Base-by-base conservation (phyloP, 2,113 vertebrate genomes). In the Hypanus sabinus region DNA sequence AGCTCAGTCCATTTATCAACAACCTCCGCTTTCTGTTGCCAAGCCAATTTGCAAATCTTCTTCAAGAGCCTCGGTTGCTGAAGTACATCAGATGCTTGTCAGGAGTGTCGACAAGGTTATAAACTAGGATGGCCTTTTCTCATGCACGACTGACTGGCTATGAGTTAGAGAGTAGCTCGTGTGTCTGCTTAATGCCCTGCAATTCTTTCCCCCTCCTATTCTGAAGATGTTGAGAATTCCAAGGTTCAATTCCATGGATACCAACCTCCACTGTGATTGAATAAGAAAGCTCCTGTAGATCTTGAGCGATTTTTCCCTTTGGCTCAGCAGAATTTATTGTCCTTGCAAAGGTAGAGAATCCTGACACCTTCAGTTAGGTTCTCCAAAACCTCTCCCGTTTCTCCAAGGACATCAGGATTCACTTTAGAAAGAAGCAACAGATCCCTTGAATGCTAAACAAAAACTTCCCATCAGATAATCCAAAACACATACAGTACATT, bases 1-100 rank as follows among this genome's bases (percentile, higher is more conserved):
- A n/a, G 24, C 83, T 87, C 46, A 14, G 55, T 60, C 55, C 83
- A 87, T 87, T 60, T 14, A 87, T 87, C 83, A 62, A 12, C 55
- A 30, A 22, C 83, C 60, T 87, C 83, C n/a, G 55, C 83, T 87
- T 87, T 57, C 83, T 60, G 27, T 60, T 60, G 55, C 83, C 27
- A 30, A 87, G 83, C 55, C 83, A 30, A 87, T 87, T 87, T 87
- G 46, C 55, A 87, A 87, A 30, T 60, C 83, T 87, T 87, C 83
- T 87, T 87, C n/a, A 87, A 87, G 57, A n/a, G 83, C 83, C 27
- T 87, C 83, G 30, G 55, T 24, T 87, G 83, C 24, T 30, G 55
- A 87, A 60, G 46, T 87, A 30, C 27, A 87, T 87, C 83, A 87
- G 27, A 10, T 6, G 16, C 83, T 10, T 87, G 83, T 87, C 83